phyloP scores from a whole-genome alignment of 2,797 vertebrate genomes.

The Coregonus ussuriensis region DNA sequence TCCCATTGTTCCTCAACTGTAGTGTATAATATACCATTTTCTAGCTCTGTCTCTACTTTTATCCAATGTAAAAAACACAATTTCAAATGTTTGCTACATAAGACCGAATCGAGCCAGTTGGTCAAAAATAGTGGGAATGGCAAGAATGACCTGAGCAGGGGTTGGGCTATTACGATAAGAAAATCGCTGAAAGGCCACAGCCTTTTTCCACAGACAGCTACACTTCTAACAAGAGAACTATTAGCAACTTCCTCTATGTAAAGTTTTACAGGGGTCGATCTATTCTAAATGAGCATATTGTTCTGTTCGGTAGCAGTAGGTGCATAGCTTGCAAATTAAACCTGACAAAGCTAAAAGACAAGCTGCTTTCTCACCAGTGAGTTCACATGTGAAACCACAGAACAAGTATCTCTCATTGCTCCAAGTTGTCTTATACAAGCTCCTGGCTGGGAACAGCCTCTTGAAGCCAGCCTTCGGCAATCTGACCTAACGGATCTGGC shows the following conservation, averaged over 20 bases:
- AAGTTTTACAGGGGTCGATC: background rate
- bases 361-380: constrained; percentile 21
- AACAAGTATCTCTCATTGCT: constrained; percentile 24
- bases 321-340: background rate
- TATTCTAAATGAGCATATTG: background rate
- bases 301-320: background rate
- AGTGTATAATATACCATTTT: too few species aligned
- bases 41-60: too few species aligned
- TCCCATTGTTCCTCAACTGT: too few species aligned
- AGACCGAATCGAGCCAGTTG: too few species aligned
- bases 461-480: constrained; percentile 15
- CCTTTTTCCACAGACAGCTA: too few species aligned
- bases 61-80: too few species aligned
- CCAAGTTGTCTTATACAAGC: constrained; percentile 24
- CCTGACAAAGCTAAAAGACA: background rate
- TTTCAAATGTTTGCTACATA: too few species aligned
- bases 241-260: background rate
- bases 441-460: constrained; percentile 15
- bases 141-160: too few species aligned
- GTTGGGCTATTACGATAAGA: background rate
- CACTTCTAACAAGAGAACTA: too few species aligned
- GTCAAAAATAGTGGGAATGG: too few species aligned
- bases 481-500: constrained; percentile 37
- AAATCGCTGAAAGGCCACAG: background rate
- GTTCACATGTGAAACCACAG: constrained; percentile 25